A percentile compares a stretch with the other conserved stretches of the same genome.
Conservation (phyloP, 2,113 vertebrate species). For the Dipodomys spectabilis region DNA sequence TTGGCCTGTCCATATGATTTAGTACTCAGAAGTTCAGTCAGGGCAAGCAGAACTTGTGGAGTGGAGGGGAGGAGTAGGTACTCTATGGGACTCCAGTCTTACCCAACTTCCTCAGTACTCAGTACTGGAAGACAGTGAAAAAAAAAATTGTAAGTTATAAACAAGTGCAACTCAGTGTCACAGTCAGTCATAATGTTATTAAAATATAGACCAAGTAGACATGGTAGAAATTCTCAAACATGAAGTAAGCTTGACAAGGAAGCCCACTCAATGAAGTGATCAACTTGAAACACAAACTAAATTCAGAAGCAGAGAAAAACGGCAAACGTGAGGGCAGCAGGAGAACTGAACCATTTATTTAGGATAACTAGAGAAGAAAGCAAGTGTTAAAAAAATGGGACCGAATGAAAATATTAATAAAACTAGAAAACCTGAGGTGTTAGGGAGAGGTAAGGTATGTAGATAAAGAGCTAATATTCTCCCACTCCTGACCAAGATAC, state of each 20-base stretch:
- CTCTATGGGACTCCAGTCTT: background rate
- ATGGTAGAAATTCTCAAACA: background rate
- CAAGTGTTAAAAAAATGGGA: background rate
- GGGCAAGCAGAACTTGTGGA: background rate
- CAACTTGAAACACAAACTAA: background rate
- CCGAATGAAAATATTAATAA: background rate
- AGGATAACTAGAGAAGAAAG: background rate
- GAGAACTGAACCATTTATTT: background rate
- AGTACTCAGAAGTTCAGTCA: background rate
- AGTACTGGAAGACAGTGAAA: background rate
- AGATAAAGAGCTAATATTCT: background rate
- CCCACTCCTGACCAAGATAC: constrained; percentile 3
- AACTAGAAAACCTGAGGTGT: background rate
- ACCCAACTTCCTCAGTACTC: background rate
- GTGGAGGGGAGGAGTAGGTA: background rate
- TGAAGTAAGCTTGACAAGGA: background rate
- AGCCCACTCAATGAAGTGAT: background rate
- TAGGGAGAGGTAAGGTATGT: background rate
- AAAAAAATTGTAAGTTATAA: background rate
- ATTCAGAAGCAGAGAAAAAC: constrained; percentile 9
- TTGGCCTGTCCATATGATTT: background rate
- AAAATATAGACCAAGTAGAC: background rate
- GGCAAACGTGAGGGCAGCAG: background rate
- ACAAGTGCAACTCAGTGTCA: background rate
- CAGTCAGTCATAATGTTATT: background rate